phyloP scores from a whole-genome alignment of 2,888 invertebrate species.

The Drosophila emarginata region DNA sequence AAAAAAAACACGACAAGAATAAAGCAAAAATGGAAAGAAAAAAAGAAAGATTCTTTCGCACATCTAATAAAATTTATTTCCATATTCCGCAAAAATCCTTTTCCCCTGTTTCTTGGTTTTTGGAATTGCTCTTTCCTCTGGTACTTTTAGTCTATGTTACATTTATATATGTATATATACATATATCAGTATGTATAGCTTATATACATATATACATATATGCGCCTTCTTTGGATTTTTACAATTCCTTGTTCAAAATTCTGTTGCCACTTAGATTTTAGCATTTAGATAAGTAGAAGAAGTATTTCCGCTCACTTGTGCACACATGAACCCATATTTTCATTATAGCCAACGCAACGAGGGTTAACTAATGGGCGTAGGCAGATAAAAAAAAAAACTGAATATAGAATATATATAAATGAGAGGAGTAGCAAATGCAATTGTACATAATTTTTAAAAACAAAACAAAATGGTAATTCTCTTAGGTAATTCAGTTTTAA shows the following conservation, averaged over 20 bases:
- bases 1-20: slow-evolving; percentile 4
- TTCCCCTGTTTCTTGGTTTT: slow-evolving; percentile 17
- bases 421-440: too few relatives aligned
- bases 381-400: background rate
- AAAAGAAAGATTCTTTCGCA: slow-evolving; percentile 27
- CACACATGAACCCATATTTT: slow-evolving; percentile 38
- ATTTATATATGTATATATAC: background rate
- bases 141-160: slow-evolving; percentile 2
- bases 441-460: too few relatives aligned
- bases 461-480: too few relatives aligned
- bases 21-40: background rate
- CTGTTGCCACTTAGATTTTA: slow-evolving; percentile 64
- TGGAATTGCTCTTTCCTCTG: slow-evolving; percentile 18
- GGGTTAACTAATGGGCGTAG: slow-evolving; percentile 2
- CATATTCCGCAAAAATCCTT: slow-evolving; percentile 50
- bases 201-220: background rate
- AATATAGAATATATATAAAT: background rate
- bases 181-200: background rate
- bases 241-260: slow-evolving; percentile 41
- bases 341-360: background rate
- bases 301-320: slow-evolving; percentile 52
- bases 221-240: slow-evolving; percentile 30
- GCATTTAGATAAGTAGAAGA: slow-evolving; percentile 59
- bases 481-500: too few relatives aligned
- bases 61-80: slow-evolving; percentile 52